phyloP scores from a whole-genome alignment of 2,113 vertebrate genomes.

The Epinephelus lanceolatus region DNA sequence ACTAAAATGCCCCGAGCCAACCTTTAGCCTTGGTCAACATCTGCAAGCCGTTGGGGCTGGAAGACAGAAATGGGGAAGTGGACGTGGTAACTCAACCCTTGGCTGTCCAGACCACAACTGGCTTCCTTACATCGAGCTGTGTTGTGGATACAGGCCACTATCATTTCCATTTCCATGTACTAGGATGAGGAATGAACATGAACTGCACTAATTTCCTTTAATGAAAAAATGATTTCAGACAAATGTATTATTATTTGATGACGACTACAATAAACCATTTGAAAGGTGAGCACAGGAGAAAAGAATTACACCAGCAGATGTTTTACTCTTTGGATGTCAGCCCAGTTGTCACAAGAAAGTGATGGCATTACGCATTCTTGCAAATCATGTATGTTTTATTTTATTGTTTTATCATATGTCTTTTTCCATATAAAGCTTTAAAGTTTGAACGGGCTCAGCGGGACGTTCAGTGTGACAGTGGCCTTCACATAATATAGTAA shows the following conservation, averaged over 20 bases:
- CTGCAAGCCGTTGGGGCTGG: constrained; percentile 56
- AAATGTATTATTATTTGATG: neutral
- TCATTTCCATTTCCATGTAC: neutral
- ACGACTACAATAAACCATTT: neutral
- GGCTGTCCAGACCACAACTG: constrained; percentile 28
- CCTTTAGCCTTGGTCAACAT: constrained; percentile 64
- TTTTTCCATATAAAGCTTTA: too few species aligned
- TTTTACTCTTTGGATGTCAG: neutral
- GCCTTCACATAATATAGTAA: too few species aligned
- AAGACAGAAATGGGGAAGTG: constrained; percentile 36
- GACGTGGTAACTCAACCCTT: constrained; percentile 37
- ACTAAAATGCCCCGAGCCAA: constrained; percentile 63
- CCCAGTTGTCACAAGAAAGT: too few species aligned
- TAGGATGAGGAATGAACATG: neutral
- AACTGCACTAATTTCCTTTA: neutral
- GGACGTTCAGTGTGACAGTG: too few species aligned
- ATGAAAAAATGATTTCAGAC: neutral
- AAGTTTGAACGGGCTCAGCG: too few species aligned
- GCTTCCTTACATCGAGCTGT: neutral
- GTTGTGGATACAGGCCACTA: neutral
- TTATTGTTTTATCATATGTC: too few species aligned
- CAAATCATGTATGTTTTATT: too few species aligned
- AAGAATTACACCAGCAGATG: neutral
- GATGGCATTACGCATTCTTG: too few species aligned
- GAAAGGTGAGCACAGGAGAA: neutral